phyloP scores from a whole-genome alignment of 1,140 invertebrate species.

The Brachionus angularis region DNA sequence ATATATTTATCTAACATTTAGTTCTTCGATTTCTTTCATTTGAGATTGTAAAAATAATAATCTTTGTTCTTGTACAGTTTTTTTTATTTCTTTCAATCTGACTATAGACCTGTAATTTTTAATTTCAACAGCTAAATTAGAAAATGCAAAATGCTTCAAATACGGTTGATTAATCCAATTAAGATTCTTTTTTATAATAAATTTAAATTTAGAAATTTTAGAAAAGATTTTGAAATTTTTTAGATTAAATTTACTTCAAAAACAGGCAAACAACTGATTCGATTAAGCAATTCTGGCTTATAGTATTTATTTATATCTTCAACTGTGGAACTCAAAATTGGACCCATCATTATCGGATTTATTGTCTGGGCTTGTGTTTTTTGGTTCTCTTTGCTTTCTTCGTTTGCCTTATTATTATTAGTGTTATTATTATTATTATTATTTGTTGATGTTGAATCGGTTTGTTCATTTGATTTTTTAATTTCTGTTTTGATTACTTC shows the following conservation, averaged over 20 bases:
- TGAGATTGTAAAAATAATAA: slow-evolving; percentile 35
- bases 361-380: not conserved
- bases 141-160: slow-evolving; percentile 25
- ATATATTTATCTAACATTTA: too few species aligned
- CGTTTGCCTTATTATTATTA: too few species aligned
- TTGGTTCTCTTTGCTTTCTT: slow-evolving; percentile 20
- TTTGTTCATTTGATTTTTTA: too few species aligned
- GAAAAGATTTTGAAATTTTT: not conserved
- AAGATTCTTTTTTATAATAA: slow-evolving; percentile 15
- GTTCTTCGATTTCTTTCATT: slow-evolving; percentile 41
- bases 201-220: not conserved
- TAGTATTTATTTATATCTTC: slow-evolving; percentile 41
- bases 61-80: slow-evolving; percentile 23
- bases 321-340: slow-evolving; percentile 10
- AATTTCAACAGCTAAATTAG: not conserved
- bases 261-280: not conserved
- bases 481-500: not conserved
- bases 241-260: slow-evolving; percentile 2
- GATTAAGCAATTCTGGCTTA: not conserved
- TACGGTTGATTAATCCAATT: slow-evolving; percentile 33
- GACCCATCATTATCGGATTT: too few species aligned
- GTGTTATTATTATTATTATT: too few species aligned
- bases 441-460: too few species aligned
- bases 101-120: slow-evolving; percentile 40
- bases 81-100: slow-evolving; percentile 36